Conservation (phyloP, 2,113 vertebrate species). For the Notothenia rossii region DNA sequence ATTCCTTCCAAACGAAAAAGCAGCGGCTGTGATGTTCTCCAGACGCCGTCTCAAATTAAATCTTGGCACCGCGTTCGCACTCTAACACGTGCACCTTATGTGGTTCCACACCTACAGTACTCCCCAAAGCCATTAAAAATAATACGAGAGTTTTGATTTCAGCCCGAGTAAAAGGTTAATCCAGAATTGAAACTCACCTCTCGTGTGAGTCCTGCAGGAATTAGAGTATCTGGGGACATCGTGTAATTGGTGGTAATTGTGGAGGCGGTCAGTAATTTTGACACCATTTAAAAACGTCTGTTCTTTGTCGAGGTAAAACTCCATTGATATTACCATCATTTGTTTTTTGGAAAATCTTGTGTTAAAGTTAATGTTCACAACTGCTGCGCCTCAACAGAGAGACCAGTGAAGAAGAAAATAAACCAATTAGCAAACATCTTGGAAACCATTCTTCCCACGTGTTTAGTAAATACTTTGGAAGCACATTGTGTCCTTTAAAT, state of each 20-base stretch:
- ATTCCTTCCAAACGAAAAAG: neutral
- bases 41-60: neutral
- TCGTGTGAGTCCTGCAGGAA: neutral
- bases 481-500: neutral
- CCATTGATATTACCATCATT: neutral
- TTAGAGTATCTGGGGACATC: slow-evolving; percentile 14
- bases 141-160: slow-evolving; percentile 23
- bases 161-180: slow-evolving; percentile 16
- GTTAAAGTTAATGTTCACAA: no score
- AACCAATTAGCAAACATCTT: neutral
- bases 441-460: neutral
- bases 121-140: slow-evolving; percentile 1
- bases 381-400: neutral
- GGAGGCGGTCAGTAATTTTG: neutral
- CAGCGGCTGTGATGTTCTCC: slow-evolving; percentile 5
- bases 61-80: neutral
- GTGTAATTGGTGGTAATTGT: slow-evolving; percentile 49
- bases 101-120: neutral
- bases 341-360: no score
- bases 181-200: slow-evolving; percentile 5
- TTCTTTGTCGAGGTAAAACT: slow-evolving; percentile 17
- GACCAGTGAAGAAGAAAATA: neutral
- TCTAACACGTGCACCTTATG: neutral
- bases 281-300: slow-evolving; percentile 4
- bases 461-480: neutral